Conservation (phyloP, 2,888 invertebrate species). For the Melieria crassipennis region DNA sequence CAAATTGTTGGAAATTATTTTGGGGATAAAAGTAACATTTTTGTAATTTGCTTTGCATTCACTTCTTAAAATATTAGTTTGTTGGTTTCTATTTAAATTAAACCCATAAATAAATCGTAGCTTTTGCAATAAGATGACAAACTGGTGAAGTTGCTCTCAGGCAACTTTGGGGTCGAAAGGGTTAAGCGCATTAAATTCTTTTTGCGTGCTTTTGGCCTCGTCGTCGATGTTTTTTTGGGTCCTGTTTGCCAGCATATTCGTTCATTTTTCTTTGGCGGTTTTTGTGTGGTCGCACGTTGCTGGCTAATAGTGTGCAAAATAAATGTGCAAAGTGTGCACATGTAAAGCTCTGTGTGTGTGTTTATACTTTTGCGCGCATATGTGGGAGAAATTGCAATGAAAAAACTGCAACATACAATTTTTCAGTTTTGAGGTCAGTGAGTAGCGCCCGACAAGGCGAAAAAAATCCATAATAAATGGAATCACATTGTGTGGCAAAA, state of each 20-base stretch:
- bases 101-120: no score
- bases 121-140: no score
- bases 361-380: background rate
- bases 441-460: background rate
- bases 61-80: no score
- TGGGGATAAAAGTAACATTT: no score
- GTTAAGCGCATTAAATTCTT: no score
- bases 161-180: no score
- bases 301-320: background rate
- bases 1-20: no score
- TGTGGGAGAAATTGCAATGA: constrained; percentile 12
- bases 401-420: background rate
- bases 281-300: background rate
- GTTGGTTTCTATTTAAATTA: no score
- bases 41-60: no score
- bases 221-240: background rate
- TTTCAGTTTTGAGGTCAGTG: constrained; percentile 3
- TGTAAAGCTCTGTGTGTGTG: background rate
- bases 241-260: background rate
- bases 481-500: no score
- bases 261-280: background rate
- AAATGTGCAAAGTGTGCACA: background rate
- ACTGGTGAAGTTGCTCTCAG: no score
- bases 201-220: no score
- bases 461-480: background rate